These are phyloP conservation scores for Ennomos erosarius DNA, from an alignment of 2,888 invertebrate genomes.

Conservation along the genomic window DNA sequence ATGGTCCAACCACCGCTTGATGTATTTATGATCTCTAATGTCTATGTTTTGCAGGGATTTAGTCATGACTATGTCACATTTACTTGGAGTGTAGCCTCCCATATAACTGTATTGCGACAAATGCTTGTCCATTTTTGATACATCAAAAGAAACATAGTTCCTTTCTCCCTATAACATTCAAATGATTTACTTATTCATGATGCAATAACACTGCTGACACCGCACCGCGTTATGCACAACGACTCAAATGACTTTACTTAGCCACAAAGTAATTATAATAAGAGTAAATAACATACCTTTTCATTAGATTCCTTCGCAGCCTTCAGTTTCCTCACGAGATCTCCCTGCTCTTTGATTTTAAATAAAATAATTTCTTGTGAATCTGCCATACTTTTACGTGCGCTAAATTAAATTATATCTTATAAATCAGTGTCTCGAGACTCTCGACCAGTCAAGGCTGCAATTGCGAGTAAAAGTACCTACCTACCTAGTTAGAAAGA, in stretches of 20 bases:
- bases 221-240: neutral
- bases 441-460: constrained; percentile 48
- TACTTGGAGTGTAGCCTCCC: constrained; percentile 82
- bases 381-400: constrained; percentile 63
- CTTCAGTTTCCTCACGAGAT: constrained; percentile 92
- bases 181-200: constrained; percentile 43
- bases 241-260: neutral
- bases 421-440: constrained; percentile 15
- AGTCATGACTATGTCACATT: constrained; percentile 74
- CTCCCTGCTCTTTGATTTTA: constrained; percentile 88
- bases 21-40: constrained; percentile 71
- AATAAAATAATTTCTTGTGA: constrained; percentile 65
- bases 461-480: constrained; percentile 58
- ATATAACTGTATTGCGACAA: constrained; percentile 84
- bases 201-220: constrained; percentile 45
- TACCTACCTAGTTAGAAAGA: too few species aligned
- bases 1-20: constrained; percentile 87
- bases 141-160: constrained; percentile 51
- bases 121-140: constrained; percentile 70
- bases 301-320: constrained; percentile 91
- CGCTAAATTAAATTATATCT: constrained; percentile 4
- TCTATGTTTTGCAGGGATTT: constrained; percentile 61
- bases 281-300: constrained; percentile 85
- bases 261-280: neutral
- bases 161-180: constrained; percentile 66